Conservation (phyloP, 2,113 vertebrate genomes). For the Salvator merianae region DNA sequence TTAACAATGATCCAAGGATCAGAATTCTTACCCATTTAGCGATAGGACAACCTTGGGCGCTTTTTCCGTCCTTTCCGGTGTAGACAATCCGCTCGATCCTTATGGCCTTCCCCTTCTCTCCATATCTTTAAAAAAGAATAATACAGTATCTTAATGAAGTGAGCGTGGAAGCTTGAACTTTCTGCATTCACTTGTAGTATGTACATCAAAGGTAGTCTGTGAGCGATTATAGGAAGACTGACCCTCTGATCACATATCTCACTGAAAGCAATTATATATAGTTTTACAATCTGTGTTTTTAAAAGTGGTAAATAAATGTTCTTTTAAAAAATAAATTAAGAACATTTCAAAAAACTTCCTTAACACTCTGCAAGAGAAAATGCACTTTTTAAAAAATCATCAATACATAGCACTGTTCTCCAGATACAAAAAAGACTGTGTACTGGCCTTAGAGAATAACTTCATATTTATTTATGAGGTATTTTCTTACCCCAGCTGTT, state of each 20-base stretch:
- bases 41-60: conserved; percentile 96
- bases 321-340: too few species aligned
- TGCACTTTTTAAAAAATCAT: not conserved
- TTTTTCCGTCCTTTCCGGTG: conserved; percentile 98
- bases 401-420: not conserved
- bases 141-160: not conserved
- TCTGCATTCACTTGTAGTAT: not conserved
- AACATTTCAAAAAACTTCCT: not conserved
- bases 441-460: too few species aligned
- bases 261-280: not conserved
- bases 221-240: not conserved
- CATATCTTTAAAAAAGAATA: conserved; percentile 78
- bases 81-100: conserved; percentile 96
- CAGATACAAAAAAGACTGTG: not conserved
- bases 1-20: not conserved
- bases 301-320: too few species aligned
- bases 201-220: not conserved
- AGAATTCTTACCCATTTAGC: conserved; percentile 95
- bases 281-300: too few species aligned
- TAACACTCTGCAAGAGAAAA: not conserved
- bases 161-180: not conserved
- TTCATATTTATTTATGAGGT: too few species aligned
- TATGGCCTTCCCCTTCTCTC: conserved; percentile 88
- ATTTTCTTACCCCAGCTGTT: too few species aligned
- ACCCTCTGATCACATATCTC: not conserved